A percentile compares a stretch with the other conserved stretches of the same genome.
These are phyloP conservation scores for Ptychobarbus kaznakovi DNA, from an alignment of 2,797 vertebrate species.

Conservation along the genomic window DNA sequence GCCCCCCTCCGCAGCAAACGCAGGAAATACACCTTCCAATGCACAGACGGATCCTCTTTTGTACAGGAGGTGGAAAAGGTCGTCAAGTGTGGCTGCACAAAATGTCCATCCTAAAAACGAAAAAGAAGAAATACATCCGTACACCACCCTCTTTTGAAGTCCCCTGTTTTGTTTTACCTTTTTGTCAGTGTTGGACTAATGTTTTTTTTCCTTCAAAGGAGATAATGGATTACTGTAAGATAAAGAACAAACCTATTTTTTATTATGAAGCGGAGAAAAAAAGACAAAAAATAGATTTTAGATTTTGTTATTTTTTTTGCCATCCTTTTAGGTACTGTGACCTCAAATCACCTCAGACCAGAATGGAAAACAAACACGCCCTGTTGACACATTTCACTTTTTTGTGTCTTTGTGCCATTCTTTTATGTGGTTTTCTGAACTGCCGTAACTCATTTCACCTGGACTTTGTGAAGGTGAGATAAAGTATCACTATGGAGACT, in stretches of 20 bases:
- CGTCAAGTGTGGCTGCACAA: constrained; percentile 94
- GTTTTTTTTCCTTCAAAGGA: constrained; percentile 91
- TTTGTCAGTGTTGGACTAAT: constrained; percentile 89
- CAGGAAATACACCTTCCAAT: constrained; percentile 98
- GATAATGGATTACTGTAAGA: constrained; percentile 99
- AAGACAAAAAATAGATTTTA: constrained; percentile 81
- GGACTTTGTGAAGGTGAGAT: constrained; percentile 37
- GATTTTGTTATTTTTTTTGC: constrained; percentile 77
- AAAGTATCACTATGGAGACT: constrained; percentile 42
- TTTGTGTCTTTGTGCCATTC: constrained; percentile 12
- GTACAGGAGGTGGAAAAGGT: constrained; percentile 98
- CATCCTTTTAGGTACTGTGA: constrained; percentile 77
- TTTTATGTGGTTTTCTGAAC: constrained; percentile 49
- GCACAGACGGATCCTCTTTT: constrained; percentile 97
- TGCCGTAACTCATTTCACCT: constrained; percentile 35
- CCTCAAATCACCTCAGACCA: constrained; percentile 69
- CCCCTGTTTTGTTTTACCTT: constrained; percentile 69
- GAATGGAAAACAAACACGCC: constrained; percentile 65
- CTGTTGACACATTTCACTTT: constrained; percentile 64
- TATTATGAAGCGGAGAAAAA: constrained; percentile 90
- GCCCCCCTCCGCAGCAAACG: constrained; percentile 93
- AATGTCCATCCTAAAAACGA: constrained; percentile 85
- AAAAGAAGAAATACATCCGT: constrained; percentile 58
- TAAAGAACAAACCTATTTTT: constrained; percentile 99
- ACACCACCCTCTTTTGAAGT: constrained; percentile 61